These are phyloP conservation scores for Scaptomyza tumidula DNA, from an alignment of 2,888 invertebrate genomes.

Conservation along the genomic window DNA sequence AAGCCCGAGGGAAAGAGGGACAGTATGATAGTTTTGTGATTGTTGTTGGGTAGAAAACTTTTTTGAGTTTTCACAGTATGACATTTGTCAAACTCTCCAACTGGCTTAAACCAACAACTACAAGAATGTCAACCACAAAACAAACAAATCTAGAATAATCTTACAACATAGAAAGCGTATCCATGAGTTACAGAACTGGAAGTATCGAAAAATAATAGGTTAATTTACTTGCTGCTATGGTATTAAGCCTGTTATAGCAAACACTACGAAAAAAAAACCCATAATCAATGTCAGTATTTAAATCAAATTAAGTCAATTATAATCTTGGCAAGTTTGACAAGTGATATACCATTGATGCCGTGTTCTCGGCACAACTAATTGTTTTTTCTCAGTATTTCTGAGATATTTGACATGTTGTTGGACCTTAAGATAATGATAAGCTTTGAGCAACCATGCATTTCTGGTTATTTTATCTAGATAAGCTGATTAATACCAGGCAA, in stretches of 20 bases:
- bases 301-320: background rate
- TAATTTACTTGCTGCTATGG: background rate
- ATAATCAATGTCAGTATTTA: background rate
- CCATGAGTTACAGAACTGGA: background rate
- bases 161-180: background rate
- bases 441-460: background rate
- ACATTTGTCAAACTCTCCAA: constrained; percentile 50
- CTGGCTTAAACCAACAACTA: constrained; percentile 5
- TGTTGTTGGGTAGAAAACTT: constrained; percentile 26
- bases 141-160: constrained; percentile 2
- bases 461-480: too few relatives aligned
- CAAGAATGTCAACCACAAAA: background rate
- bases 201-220: background rate
- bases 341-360: background rate
- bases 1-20: constrained; percentile 9
- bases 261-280: background rate
- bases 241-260: background rate
- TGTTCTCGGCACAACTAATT: background rate
- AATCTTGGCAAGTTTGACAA: background rate
- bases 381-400: background rate
- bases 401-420: background rate
- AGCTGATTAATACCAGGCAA: too few relatives aligned
- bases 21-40: constrained; percentile 31
- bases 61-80: constrained; percentile 42
- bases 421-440: background rate